Evolutionary conservation across 2,113 vertebrate genomes (phyloP), one percentile per base, ranked within the genome.

Genomic region (Onychostruthus taczanowskii): DNA sequence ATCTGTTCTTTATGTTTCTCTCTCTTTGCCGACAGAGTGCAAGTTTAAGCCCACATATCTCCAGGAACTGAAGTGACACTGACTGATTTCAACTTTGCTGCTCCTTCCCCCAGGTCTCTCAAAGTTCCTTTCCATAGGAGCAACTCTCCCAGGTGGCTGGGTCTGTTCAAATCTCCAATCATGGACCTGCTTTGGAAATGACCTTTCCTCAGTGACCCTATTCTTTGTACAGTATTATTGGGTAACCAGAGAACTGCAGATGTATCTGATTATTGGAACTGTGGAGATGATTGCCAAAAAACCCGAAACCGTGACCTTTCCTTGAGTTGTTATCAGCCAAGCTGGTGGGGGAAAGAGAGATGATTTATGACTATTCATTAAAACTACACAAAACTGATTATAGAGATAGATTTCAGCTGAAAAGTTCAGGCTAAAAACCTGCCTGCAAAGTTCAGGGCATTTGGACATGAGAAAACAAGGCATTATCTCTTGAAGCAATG

Each of bases 211-310:
- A 11, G 53, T 86, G 85, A 93, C 72, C 35, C 39, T 88, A 74
- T 94, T 95, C 80, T 92, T 93, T 82, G 79, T 95, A 92, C 86
- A 81, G 90, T 92, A 93, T 84, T 95, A 86, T 91, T 28, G 3
- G 52, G 93, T 96, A 95, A 96, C 67, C 33, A 0, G 56, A 95
- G 93, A 92, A 41, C 85, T 35, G 43, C 64, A 93, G 69, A 92
- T 81, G 56, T 58, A 61, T 92, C 64, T 94, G 85, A 90, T 91
- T 59, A 95, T 90, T 94, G 46, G 68, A 92, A 78, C 85, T 28
- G 56, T n/a, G 83, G n/a, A 90, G 47, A 39, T 3, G 28, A 92
- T 90, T 94, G 90, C 80, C 93, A 90, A 82, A 96, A 95, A 93
- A 90, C 37, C 31, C 0, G 37, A 97, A 92, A 75, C 85, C 53